Evolutionary conservation across 2,888 invertebrate species (phyloP).

Genomic region (Camponotus fellah): DNA sequence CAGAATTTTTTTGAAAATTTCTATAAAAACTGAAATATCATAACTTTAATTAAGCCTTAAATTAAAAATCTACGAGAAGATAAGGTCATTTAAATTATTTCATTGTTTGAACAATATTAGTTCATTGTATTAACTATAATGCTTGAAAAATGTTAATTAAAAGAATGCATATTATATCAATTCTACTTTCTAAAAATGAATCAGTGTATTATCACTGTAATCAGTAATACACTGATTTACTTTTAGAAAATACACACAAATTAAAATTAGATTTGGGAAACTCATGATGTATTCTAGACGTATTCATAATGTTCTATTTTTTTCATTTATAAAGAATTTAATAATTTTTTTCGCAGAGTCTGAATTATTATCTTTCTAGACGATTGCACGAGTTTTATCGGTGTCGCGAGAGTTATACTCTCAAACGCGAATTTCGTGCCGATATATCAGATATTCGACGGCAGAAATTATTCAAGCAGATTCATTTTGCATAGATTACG

Average conservation of each 20-base stretch:
- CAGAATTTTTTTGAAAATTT: background rate
- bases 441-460: constrained; percentile 33
- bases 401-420: constrained; percentile 13
- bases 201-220: too few relatives aligned
- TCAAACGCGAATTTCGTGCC: constrained; percentile 14
- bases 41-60: background rate
- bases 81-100: background rate
- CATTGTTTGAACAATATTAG: background rate
- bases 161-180: background rate
- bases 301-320: background rate
- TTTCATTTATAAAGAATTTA: background rate
- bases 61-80: background rate
- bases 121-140: background rate
- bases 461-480: constrained; percentile 49
- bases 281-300: background rate
- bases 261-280: background rate
- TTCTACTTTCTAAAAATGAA: background rate
- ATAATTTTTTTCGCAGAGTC: constrained; percentile 9
- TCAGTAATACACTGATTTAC: background rate
- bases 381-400: constrained; percentile 31
- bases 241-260: background rate
- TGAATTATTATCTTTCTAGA: constrained; percentile 38
- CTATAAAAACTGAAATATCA: background rate
- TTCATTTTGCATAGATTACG: constrained; percentile 51
- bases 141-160: background rate